Evolutionary conservation across 2,888 invertebrate genomes (phyloP).

Genomic region (Lasioglossum villosulum): DNA sequence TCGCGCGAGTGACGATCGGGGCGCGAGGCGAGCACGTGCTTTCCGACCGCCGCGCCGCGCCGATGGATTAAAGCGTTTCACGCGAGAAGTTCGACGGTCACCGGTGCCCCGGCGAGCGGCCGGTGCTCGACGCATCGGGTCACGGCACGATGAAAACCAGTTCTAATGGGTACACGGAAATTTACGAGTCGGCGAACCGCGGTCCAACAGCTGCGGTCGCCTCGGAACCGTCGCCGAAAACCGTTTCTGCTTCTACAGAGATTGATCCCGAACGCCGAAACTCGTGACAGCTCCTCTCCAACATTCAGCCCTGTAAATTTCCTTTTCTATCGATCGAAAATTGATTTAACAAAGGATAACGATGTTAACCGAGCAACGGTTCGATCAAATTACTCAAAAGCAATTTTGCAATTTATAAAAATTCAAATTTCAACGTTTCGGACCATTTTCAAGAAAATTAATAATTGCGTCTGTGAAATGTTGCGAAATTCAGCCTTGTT

Average conservation of each 20-base stretch:
- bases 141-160: slow-evolving; percentile 41
- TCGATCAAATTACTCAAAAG: too few species aligned
- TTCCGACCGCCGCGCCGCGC: slow-evolving; percentile 13
- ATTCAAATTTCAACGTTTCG: too few species aligned
- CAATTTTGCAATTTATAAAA: too few species aligned
- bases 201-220: neutral
- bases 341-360: too few species aligned
- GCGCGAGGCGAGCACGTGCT: slow-evolving; percentile 51
- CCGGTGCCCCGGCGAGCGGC: slow-evolving; percentile 12
- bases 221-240: neutral
- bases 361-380: too few species aligned
- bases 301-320: neutral
- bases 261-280: neutral
- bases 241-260: neutral
- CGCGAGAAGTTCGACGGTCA: slow-evolving; percentile 54
- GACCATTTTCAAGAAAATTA: too few species aligned
- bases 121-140: slow-evolving; percentile 7
- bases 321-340: too few species aligned
- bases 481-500: too few species aligned
- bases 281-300: neutral
- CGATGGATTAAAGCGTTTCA: slow-evolving; percentile 65
- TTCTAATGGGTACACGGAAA: slow-evolving; percentile 41
- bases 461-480: too few species aligned
- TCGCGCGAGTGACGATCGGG: slow-evolving; percentile 61
- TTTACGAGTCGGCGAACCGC: slow-evolving; percentile 11